Evolutionary conservation across 1,140 invertebrate genomes (phyloP).

Genomic region (Caenorhabditis remanei): DNA sequence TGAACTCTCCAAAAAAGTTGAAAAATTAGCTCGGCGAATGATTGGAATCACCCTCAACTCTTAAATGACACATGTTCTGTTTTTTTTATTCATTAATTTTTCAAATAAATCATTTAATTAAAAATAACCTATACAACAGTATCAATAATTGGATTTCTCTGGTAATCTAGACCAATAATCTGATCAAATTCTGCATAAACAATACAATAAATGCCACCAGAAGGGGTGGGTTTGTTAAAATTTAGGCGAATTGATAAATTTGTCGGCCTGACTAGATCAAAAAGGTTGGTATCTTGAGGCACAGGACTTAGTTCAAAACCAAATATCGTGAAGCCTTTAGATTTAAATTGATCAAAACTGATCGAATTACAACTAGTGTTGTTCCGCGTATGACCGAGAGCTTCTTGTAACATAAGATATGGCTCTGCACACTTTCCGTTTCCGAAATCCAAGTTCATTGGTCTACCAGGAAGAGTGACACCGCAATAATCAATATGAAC

Average conservation of each 20-base stretch:
- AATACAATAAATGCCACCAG: not conserved
- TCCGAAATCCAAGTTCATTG: not conserved
- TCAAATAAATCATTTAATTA: not conserved
- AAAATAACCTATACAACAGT: not conserved
- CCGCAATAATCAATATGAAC: not conserved
- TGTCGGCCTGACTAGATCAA: not conserved
- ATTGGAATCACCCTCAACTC: not conserved
- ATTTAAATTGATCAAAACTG: not conserved
- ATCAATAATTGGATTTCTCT: conserved; percentile 11
- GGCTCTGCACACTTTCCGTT: not conserved
- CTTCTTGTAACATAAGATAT: not conserved
- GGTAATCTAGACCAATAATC: not conserved
- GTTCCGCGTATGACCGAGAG: not conserved
- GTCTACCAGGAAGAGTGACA: not conserved
- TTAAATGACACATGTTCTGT: not conserved
- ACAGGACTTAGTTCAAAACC: conserved; percentile 12
- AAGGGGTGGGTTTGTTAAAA: not conserved
- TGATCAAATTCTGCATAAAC: conserved; percentile 16
- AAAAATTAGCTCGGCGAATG: not conserved
- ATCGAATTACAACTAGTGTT: conserved; percentile 6
- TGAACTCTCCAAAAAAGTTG: not conserved
- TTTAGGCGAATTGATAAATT: not conserved
- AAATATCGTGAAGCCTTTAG: not conserved
- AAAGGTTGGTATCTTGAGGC: not conserved
- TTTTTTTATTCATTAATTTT: too few relatives aligned